Percentiles rank a stretch among this genome's conserved stretches.
Conservation (phyloP, 1,140 invertebrate genomes). For the Eumeta japonica region DNA sequence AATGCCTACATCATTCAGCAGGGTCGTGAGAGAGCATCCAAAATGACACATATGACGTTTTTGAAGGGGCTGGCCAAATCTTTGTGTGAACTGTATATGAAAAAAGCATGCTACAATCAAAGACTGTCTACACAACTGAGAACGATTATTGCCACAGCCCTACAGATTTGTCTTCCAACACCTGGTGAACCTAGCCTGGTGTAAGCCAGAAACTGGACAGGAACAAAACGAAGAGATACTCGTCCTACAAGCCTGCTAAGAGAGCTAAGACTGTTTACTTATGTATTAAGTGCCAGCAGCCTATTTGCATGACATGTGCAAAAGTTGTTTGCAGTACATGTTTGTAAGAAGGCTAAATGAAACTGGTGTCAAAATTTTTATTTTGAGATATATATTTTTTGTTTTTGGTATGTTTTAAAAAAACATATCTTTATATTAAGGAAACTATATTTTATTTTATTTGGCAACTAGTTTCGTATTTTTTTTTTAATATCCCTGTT, state of each 20-base stretch:
- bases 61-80: not conserved
- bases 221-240: not conserved
- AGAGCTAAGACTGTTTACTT: not conserved
- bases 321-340: not conserved
- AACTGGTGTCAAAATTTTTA: not conserved
- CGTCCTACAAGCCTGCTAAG: not conserved
- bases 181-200: not conserved
- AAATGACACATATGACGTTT: not conserved
- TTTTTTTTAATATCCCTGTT: too few species aligned
- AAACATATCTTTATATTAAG: not conserved
- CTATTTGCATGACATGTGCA: not conserved
- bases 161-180: not conserved
- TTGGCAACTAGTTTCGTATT: not conserved
- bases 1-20: conserved; percentile 1
- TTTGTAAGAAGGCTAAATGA: not conserved
- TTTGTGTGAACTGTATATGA: not conserved
- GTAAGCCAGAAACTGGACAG: not conserved
- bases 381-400: not conserved
- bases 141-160: not conserved
- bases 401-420: not conserved
- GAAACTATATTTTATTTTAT: not conserved
- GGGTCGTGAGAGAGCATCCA: not conserved
- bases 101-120: not conserved
- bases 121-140: not conserved
- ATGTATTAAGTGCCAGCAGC: not conserved